These are phyloP conservation scores for Cottus gobio DNA, from an alignment of 2,113 vertebrate species.

Conservation along the genomic window DNA sequence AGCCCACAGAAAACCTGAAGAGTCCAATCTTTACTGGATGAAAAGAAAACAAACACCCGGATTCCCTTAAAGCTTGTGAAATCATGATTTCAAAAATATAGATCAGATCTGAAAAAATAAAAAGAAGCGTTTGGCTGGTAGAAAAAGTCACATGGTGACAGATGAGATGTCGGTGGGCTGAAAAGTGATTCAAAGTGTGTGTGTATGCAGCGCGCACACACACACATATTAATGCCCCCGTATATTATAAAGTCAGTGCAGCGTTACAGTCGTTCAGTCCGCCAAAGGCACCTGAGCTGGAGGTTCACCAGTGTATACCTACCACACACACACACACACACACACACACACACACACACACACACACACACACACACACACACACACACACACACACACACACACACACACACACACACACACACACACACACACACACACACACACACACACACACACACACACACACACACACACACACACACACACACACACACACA, in stretches of 20 bases:
- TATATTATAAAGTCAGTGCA: conserved; percentile 51
- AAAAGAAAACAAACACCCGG: background rate
- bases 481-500: conserved; percentile 5
- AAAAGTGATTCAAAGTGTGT: background rate
- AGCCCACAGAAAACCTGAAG: background rate
- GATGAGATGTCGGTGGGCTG: background rate
- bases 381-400: conserved; percentile 11
- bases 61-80: background rate
- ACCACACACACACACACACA: background rate
- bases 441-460: conserved; percentile 5
- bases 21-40: background rate
- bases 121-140: conserved; percentile 36
- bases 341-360: conserved; percentile 12
- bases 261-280: conserved; percentile 37
- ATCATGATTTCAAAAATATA: conserved; percentile 40
- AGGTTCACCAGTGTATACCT: conserved; percentile 56
- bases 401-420: background rate
- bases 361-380: conserved; percentile 7
- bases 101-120: conserved; percentile 23
- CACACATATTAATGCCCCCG: conserved; percentile 24
- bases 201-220: background rate
- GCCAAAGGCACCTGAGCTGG: conserved; percentile 68
- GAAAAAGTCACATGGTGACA: conserved; percentile 27
- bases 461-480: conserved; percentile 11
- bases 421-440: conserved; percentile 8